Evolutionary conservation across 92 coral and sea anemone species (phyloP).

Genomic region (Anthopleura xanthogrammica): DNA sequence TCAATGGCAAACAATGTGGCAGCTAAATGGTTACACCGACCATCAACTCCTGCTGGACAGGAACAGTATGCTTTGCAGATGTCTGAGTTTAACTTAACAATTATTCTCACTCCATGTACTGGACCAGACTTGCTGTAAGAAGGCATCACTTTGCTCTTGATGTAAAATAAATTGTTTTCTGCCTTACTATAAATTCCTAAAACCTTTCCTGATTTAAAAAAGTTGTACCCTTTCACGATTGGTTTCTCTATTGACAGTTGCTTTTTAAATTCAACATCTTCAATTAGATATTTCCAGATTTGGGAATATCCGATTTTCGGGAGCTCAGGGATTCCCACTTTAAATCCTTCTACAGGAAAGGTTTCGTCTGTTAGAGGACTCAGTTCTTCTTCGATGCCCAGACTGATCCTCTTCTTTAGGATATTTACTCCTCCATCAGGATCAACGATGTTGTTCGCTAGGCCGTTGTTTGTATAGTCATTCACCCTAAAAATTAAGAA

Average conservation of each 20-base stretch:
- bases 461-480: no score
- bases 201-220: conserved; percentile 57
- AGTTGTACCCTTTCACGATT: conserved; percentile 54
- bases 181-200: conserved; percentile 34
- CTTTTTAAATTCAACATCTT: conserved; percentile 46
- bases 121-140: no score
- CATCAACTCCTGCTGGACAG: conserved; percentile 64
- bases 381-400: conserved; percentile 39
- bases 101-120: background rate
- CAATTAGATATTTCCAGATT: conserved; percentile 52
- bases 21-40: conserved; percentile 53
- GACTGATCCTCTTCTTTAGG: conserved; percentile 40
- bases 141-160: conserved; percentile 49
- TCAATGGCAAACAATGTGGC: conserved; percentile 48
- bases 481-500: background rate
- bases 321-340: conserved; percentile 38
- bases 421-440: conserved; percentile 25
- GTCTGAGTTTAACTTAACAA: conserved; percentile 43
- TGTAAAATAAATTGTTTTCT: conserved; percentile 22
- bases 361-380: conserved; percentile 10
- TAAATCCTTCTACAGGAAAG: conserved; percentile 40
- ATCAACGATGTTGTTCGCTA: background rate
- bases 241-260: conserved; percentile 50
- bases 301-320: conserved; percentile 35
- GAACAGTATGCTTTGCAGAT: conserved; percentile 44